Base-by-base conservation (phyloP, 2,113 vertebrate species). In the Prochilodus magdalenae region DNA sequence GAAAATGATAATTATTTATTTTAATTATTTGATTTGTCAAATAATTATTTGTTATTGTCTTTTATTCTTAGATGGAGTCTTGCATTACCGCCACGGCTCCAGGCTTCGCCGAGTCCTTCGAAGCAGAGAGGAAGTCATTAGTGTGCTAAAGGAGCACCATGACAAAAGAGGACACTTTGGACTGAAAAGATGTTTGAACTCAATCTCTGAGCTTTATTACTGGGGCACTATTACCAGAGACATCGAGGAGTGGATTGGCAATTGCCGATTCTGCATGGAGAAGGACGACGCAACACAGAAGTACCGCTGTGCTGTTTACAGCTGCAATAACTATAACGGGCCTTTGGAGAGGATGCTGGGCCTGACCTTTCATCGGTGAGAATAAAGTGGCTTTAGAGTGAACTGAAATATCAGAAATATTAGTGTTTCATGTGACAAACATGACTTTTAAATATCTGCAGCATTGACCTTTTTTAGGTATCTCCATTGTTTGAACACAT, bases 141-240 rank as follows among this genome's bases (percentile, higher is more conserved):
- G 70, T 0, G 85, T 92, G 85, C 82, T 93, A 78, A 81, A 75
- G 70, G 83, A 89, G 83, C 88, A 89, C n/a, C 92, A 93, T 3
- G 88, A 93, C 70, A 80, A 88, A 82, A 87, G 83, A 83, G 90
- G 88, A 40, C 92, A 93, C 86, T 88, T 77, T 12, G 89, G 89
- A 0, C 86, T 87, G 70, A 85, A 85, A 0, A 75, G 86, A 74
- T 92, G 92, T 84, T 89, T 89, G 78, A 75, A 55, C 10, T 76
- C 83, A 27, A 88, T 93, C 67, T 2, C 59, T 0, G 88, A 89
- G 79, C 80, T 83, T 57, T 93, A 86, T 82, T 87, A 90, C 86
- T 93, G 83, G 83, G 77, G 77, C 72, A 84, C 77, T 10, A 57
- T 80, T 49, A 84, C 73, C 10, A 69, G 73, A 12, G 83, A 84